Conservation (phyloP, 2,888 invertebrate species). For the Folsomia candida region DNA sequence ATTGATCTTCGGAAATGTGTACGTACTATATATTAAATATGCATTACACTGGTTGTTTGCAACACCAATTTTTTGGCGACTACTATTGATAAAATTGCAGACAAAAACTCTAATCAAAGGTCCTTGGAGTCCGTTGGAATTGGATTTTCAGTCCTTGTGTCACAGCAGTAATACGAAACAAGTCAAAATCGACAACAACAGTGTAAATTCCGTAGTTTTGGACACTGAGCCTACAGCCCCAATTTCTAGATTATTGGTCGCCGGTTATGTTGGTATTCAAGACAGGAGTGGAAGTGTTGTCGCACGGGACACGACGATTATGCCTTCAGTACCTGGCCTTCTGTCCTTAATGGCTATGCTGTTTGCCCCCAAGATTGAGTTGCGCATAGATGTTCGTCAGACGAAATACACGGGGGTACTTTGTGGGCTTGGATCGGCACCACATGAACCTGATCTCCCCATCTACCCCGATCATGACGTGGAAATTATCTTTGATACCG, state of each 20-base stretch:
- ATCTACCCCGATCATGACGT: constrained; percentile 82
- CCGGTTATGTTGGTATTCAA: constrained; percentile 61
- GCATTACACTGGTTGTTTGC: no score
- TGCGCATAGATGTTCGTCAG: constrained; percentile 32
- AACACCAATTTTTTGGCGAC: no score
- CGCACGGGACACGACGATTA: constrained; percentile 70
- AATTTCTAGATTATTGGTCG: constrained; percentile 62
- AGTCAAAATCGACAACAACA: constrained; percentile 68
- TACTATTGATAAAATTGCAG: constrained; percentile 22
- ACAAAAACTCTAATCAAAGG: constrained; percentile 64
- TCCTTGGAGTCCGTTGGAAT: constrained; percentile 79
- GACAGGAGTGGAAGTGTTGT: constrained; percentile 41
- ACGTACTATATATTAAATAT: constrained; percentile 7
- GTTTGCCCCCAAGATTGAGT: constrained; percentile 77
- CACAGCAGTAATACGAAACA: constrained; percentile 61
- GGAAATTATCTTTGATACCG: constrained; percentile 73
- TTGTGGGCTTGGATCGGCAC: constrained; percentile 74
- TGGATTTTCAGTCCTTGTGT: constrained; percentile 64
- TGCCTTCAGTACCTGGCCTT: constrained; percentile 85
- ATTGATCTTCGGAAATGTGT: constrained; percentile 27
- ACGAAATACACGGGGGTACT: constrained; percentile 70
- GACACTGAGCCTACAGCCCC: constrained; percentile 76
- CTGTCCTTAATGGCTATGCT: constrained; percentile 73
- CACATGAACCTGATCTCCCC: constrained; percentile 54
- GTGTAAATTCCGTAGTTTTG: constrained; percentile 81